A percentile compares a stretch with the other conserved stretches of the same genome.
Conservation (phyloP, 2,113 vertebrate species). For the Alethe castanea region DNA sequence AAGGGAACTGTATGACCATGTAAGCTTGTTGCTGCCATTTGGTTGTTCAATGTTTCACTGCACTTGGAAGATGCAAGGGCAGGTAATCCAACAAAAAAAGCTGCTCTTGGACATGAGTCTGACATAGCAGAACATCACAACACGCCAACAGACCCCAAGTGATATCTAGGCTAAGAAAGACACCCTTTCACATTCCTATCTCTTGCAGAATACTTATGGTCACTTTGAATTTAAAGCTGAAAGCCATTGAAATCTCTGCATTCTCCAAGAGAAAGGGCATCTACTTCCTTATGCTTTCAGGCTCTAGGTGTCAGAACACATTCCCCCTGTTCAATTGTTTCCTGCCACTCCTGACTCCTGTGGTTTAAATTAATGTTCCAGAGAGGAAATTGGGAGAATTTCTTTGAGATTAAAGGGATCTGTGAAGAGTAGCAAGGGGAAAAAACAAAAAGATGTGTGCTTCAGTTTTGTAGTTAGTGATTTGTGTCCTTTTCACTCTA, state of each 20-base stretch:
- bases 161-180: not conserved
- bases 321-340: not conserved
- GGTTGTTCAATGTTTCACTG: not conserved
- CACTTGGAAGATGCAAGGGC: not conserved
- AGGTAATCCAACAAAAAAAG: not conserved
- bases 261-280: not conserved
- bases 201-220: not conserved
- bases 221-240: not conserved
- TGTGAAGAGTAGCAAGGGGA: not conserved
- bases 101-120: not conserved
- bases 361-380: not conserved
- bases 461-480: not conserved
- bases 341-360: not conserved
- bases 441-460: fast-evolving
- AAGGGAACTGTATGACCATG: not conserved
- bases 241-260: not conserved
- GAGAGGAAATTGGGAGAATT: not conserved
- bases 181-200: not conserved
- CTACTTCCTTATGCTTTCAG: not conserved
- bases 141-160: not conserved
- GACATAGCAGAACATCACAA: not conserved
- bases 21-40: not conserved
- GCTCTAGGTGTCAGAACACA: not conserved
- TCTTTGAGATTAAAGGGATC: not conserved
- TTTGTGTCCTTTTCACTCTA: not conserved